phyloP scores from a whole-genome alignment of 1,140 invertebrate species.

The Cardiocondyla obscurior region DNA sequence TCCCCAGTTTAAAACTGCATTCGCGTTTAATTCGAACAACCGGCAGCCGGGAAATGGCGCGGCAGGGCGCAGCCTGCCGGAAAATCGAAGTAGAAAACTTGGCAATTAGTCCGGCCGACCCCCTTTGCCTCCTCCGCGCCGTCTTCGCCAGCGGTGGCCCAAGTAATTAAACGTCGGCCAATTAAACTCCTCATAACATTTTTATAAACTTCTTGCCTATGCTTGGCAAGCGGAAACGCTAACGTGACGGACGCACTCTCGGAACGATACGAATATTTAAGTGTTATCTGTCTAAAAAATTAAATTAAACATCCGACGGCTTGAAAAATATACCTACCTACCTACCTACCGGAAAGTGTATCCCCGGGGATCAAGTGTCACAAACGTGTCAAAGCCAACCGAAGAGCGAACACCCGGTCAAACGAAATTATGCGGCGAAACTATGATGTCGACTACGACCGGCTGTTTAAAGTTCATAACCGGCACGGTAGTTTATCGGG shows the following conservation, averaged over 20 bases:
- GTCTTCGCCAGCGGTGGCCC: conserved; percentile 45
- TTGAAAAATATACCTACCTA: conserved; percentile 36
- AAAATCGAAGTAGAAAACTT: conserved; percentile 79
- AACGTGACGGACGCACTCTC: not conserved
- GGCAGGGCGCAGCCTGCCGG: conserved; percentile 67
- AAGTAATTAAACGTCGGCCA: conserved; percentile 78
- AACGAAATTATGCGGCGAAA: conserved; percentile 48
- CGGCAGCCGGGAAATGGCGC: conserved; percentile 69
- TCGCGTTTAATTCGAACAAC: conserved; percentile 75
- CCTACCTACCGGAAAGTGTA: no score
- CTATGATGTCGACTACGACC: conserved; percentile 23
- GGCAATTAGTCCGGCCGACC: conserved; percentile 76
- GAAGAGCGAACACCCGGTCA: conserved; percentile 36
- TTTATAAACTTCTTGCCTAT: conserved; percentile 76
- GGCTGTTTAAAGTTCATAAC: conserved; percentile 66
- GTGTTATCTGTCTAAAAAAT: no score
- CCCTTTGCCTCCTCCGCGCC: not conserved
- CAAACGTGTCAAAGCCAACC: conserved; percentile 15
- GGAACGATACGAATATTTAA: no score
- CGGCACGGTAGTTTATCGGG: conserved; percentile 43
- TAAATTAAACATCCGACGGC: no score
- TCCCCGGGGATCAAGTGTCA: not conserved
- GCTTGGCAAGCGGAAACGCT: conserved; percentile 29
- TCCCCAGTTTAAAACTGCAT: conserved; percentile 75
- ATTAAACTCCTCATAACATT: conserved; percentile 82